phyloP scores from a whole-genome alignment of 1,140 invertebrate genomes.

The Hyposmocoma kahamanoa region DNA sequence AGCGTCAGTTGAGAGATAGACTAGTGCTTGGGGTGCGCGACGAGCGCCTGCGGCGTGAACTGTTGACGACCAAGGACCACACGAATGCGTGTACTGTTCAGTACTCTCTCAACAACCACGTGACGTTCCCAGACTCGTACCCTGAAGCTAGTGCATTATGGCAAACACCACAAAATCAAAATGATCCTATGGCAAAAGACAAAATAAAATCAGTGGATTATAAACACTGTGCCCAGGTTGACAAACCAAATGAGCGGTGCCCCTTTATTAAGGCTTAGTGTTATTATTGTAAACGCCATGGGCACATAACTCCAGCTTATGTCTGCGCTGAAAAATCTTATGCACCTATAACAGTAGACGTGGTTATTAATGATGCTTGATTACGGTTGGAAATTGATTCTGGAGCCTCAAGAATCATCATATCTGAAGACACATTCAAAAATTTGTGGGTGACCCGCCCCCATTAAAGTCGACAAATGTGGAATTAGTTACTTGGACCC shows the following conservation, averaged over 20 bases:
- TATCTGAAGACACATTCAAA: conserved; percentile 14
- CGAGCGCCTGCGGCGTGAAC: conserved; percentile 21
- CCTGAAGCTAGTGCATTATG: conserved; percentile 12
- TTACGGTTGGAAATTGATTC: conserved; percentile 18
- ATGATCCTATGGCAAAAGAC: conserved; percentile 22
- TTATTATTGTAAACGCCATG: conserved; percentile 21
- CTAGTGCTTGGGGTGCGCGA: conserved; percentile 22
- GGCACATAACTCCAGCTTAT: conserved; percentile 19
- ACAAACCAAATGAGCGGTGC: conserved; percentile 18
- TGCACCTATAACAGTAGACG: conserved; percentile 11
- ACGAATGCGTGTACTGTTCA: conserved; percentile 18
- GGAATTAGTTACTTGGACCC: conserved; percentile 19
- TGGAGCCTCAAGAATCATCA: conserved; percentile 16
- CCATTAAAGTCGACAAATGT: conserved; percentile 9
- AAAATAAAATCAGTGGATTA: conserved; percentile 17
- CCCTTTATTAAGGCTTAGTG: conserved; percentile 20
- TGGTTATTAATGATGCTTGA: conserved; percentile 9
- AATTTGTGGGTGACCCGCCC: conserved; percentile 11
- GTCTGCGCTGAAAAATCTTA: conserved; percentile 11
- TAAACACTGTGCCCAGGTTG: conserved; percentile 15
- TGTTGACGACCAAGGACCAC: conserved; percentile 17
- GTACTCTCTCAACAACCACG: conserved; percentile 21
- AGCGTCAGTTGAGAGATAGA: conserved; percentile 19
- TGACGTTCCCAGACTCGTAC: conserved; percentile 22
- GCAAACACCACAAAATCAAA: conserved; percentile 16